Conservation (phyloP, 2,888 invertebrate species). For the Diarsia dahlii region DNA sequence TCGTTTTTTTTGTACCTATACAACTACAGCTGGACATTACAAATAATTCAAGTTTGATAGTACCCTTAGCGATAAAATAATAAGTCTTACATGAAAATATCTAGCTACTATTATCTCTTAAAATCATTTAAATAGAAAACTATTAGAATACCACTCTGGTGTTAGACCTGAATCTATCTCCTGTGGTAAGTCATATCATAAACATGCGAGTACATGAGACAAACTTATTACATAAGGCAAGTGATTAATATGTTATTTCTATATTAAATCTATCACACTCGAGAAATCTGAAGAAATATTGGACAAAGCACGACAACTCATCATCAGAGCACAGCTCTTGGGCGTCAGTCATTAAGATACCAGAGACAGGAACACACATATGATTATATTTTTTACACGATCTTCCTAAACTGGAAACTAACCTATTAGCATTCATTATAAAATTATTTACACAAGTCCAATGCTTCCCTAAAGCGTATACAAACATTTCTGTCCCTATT, state of each 20-base stretch:
- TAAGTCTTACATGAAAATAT: slow-evolving; percentile 73
- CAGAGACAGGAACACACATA: slow-evolving; percentile 62
- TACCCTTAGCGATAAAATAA: slow-evolving; percentile 74
- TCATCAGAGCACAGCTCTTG: slow-evolving; percentile 74
- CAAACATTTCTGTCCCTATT: slow-evolving; percentile 70
- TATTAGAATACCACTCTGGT: slow-evolving; percentile 63
- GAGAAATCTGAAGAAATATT: slow-evolving; percentile 71
- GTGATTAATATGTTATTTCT: slow-evolving; percentile 71
- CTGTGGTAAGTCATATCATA: slow-evolving; percentile 70
- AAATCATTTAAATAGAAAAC: slow-evolving; percentile 73
- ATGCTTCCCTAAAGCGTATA: slow-evolving; percentile 82
- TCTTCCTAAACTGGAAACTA: slow-evolving; percentile 53
- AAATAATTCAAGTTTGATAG: slow-evolving; percentile 71
- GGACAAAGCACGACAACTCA: slow-evolving; percentile 64
- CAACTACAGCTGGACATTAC: slow-evolving; percentile 77
- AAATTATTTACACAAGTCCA: slow-evolving; percentile 71
- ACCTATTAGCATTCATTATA: slow-evolving; percentile 54
- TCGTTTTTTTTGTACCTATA: slow-evolving; percentile 62
- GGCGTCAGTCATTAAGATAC: slow-evolving; percentile 57
- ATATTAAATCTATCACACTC: slow-evolving; percentile 68
- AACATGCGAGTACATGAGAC: slow-evolving; percentile 83
- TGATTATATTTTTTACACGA: slow-evolving; percentile 55
- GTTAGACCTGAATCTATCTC: slow-evolving; percentile 54
- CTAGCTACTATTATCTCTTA: slow-evolving; percentile 71
- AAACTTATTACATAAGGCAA: slow-evolving; percentile 83